Evolutionary conservation across 2,888 invertebrate species (phyloP).

Genomic region (Limnephilus auricula): DNA sequence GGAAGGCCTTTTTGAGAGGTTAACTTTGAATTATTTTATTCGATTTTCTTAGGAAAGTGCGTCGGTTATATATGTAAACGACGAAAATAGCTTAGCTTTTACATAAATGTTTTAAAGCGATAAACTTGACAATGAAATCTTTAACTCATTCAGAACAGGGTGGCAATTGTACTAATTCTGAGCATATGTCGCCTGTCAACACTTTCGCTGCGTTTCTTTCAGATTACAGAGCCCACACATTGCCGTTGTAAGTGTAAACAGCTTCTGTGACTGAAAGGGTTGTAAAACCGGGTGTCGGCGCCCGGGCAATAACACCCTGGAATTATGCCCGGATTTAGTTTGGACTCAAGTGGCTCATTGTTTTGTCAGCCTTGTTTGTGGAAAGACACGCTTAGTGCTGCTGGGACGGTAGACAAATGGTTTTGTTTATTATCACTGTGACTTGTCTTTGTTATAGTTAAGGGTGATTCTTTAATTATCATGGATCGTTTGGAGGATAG

Average conservation of each 20-base stretch:
- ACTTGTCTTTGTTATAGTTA: neutral
- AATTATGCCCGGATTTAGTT: neutral
- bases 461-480: neutral
- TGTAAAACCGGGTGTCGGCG: slow-evolving; percentile 14
- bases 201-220: slow-evolving; percentile 4
- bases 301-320: neutral
- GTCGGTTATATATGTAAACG: neutral
- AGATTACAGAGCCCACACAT: slow-evolving; percentile 1
- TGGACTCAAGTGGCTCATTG: slow-evolving; percentile 18
- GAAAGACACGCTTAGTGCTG: neutral
- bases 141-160: neutral
- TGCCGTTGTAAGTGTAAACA: neutral
- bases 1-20: no score
- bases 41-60: no score
- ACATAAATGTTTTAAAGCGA: neutral
- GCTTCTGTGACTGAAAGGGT: slow-evolving; percentile 10
- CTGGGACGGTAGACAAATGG: neutral
- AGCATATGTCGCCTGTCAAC: slow-evolving; percentile 14
- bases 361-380: slow-evolving; percentile 15
- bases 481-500: neutral
- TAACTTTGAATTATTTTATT: no score
- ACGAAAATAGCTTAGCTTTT: neutral
- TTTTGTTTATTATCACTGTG: neutral
- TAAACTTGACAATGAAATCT: neutral
- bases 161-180: neutral